Evolutionary conservation across 30 jellyfish, hydroid and myxozoan genomes (phyloP).

Genomic region (Clytia hemisphaerica): DNA sequence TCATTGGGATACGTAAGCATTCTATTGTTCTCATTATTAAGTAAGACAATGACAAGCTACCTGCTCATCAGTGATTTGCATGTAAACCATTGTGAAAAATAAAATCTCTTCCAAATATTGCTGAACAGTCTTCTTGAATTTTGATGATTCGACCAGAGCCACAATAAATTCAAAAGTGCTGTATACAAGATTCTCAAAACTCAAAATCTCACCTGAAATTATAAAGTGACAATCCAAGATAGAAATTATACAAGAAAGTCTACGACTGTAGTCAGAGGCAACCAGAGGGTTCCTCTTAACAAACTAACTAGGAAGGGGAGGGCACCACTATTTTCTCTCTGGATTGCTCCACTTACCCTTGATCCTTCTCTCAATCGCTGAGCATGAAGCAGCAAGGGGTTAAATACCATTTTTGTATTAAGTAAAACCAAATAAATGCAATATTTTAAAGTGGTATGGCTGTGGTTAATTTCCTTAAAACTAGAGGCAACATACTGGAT

Average conservation of each 20-base stretch:
- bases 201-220: constrained; percentile 69
- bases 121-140: constrained; percentile 55
- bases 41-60: not conserved
- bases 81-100: constrained; percentile 64
- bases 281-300: too few relatives aligned
- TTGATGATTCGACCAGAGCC: constrained; percentile 73
- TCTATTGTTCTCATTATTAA: too few relatives aligned
- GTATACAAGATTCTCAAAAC: constrained; percentile 74
- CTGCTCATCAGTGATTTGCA: constrained; percentile 95
- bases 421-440: too few relatives aligned
- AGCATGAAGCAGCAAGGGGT: too few relatives aligned
- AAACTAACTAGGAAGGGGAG: too few relatives aligned
- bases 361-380: not conserved
- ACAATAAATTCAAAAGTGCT: constrained; percentile 80
- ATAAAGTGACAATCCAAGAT: not conserved
- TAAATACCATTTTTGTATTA: too few relatives aligned
- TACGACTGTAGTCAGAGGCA: too few relatives aligned
- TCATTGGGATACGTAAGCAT: too few relatives aligned
- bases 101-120: constrained; percentile 67
- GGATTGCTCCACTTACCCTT: too few relatives aligned
- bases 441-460: not conserved
- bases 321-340: too few relatives aligned
- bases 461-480: not conserved
- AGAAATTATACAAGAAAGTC: not conserved
- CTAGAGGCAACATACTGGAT: not conserved